Percentiles rank a stretch among this genome's conserved stretches.
Conservation (phyloP, 2,888 invertebrate genomes). For the Leucania comma region DNA sequence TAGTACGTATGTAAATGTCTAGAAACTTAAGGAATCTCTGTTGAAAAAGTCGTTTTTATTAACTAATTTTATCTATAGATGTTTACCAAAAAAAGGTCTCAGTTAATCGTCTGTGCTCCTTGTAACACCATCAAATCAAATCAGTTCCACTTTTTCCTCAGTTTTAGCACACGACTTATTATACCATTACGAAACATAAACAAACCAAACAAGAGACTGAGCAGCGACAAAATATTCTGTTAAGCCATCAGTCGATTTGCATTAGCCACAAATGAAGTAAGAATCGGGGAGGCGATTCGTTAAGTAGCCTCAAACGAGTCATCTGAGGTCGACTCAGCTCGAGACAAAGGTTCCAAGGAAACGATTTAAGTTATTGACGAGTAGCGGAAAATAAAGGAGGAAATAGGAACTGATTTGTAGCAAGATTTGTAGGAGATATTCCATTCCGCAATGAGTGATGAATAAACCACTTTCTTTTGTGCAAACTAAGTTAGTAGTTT, state of each 20-base stretch:
- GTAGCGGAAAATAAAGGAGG: conserved; percentile 15
- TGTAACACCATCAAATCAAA: neutral
- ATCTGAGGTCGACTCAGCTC: conserved; percentile 71
- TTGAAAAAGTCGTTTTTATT: neutral
- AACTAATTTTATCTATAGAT: neutral
- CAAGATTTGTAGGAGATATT: conserved; percentile 3
- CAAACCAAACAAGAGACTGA: conserved; percentile 48
- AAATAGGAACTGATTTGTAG: conserved; percentile 1
- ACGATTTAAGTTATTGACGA: conserved; percentile 48
- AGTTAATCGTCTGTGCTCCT: neutral
- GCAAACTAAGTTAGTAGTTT: neutral
- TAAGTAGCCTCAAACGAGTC: conserved; percentile 81
- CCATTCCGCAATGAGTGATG: neutral
- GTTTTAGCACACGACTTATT: conserved; percentile 36
- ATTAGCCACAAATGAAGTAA: conserved; percentile 67
- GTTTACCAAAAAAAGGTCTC: neutral
- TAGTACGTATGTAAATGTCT: too few species aligned
- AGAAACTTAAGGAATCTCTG: too few species aligned
- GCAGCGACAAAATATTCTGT: conserved; percentile 59
- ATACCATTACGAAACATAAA: conserved; percentile 54
- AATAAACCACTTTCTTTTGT: neutral
- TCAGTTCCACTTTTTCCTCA: conserved; percentile 4
- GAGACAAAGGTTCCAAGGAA: conserved; percentile 65
- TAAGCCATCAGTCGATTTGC: conserved; percentile 65
- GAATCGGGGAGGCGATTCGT: conserved; percentile 67